These are phyloP conservation scores for Conus canariensis DNA, from an alignment of 2,888 invertebrate genomes.

Conservation along the genomic window DNA sequence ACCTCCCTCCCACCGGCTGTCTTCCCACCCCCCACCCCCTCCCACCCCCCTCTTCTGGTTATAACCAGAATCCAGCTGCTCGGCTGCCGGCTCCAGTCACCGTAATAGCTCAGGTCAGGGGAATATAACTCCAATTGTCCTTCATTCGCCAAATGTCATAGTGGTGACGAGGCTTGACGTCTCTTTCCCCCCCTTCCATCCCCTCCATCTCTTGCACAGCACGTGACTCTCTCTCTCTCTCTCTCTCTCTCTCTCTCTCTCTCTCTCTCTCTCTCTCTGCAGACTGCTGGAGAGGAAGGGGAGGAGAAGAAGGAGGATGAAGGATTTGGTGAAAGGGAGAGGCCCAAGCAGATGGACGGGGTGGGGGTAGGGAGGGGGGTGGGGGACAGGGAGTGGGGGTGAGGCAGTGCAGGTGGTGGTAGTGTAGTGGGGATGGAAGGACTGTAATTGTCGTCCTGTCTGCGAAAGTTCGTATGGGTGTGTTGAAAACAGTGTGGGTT, in stretches of 20 bases:
- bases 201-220: not conserved
- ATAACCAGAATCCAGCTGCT: too few species aligned
- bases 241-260: not conserved
- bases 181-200: not conserved
- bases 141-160: too few species aligned
- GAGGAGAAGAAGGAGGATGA: not conserved
- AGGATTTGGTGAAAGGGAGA: not conserved
- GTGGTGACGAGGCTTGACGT: not conserved
- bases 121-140: too few species aligned
- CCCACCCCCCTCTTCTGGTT: not conserved
- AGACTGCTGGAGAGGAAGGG: not conserved
- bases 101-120: too few species aligned
- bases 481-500: too few species aligned
- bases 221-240: too few species aligned
- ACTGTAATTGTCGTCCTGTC: too few species aligned
- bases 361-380: not conserved
- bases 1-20: not conserved
- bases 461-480: too few species aligned
- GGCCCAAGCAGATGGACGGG: not conserved
- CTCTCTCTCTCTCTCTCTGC: too few species aligned
- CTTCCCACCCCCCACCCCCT: not conserved
- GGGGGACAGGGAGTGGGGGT: not conserved
- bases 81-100: too few species aligned
- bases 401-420: too few species aligned
- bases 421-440: too few species aligned